Base-by-base conservation (phyloP, 2,888 invertebrate species). In the Microplitis deprimator region DNA sequence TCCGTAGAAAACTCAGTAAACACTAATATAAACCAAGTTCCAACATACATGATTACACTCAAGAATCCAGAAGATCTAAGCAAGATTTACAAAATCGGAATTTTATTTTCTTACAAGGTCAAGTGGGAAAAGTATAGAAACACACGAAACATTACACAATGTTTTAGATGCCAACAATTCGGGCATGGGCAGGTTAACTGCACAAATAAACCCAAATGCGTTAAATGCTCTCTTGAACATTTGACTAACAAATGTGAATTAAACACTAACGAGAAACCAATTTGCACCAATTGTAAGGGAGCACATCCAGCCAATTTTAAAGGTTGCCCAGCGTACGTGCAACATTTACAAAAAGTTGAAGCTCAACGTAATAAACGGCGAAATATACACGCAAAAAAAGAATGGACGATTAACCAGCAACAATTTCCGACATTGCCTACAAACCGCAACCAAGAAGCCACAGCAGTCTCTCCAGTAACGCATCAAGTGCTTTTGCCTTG, bases 81-180 rank as follows among this genome's bases (percentile, higher is more conserved):
- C 1, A 60, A 10, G 20, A 5, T 70, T 10, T 61, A 16, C 10
- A 71, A 68, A 17, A 41, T 75, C 13, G 76, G 70, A 62, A 62
- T 64, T 41, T 61, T 80, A 1, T 69, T 41, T 10, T 39, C 70
- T 17, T 73, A 73, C 4, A 70, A 65, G 68, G 68, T 77, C 1
- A 67, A 29, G n/a, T 76, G 79, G 81, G 77, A 81, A 39, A 72
- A 71, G 13, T 81, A 79, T 50, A 75, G 50, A 70, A 81, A 79
- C 20, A 64, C 70, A 1, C 65, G 76, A 61, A 40, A 62, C 8
- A 17, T 76, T 3, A 79, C 81, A 0, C 80, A 80, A 40, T 81
- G 79, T 20, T 77, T 76, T 40, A 68, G 78, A 20, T 81, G 81
- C 73, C 79, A 81, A 67, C 10, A 13, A 5, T 79, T 77, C 59